Evolutionary conservation across 2,888 invertebrate genomes (phyloP).

Genomic region (Cerceris rybyensis): DNA sequence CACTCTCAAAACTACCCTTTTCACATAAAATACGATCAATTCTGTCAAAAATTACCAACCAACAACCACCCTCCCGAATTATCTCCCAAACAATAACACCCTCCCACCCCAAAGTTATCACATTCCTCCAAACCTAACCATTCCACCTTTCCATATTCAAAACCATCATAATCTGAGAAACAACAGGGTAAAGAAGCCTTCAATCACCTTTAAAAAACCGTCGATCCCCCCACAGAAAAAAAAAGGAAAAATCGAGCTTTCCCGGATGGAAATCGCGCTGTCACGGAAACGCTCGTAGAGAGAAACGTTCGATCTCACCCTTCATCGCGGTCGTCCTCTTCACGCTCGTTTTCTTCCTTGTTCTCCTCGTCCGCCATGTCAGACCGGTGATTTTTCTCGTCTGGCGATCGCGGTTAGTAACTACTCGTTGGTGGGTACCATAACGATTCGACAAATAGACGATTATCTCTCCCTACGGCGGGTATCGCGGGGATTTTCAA

Average conservation of each 20-base stretch:
- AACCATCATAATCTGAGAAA: too few species aligned
- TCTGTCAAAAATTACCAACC: too few species aligned
- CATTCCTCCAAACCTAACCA: too few species aligned
- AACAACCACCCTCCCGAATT: too few species aligned
- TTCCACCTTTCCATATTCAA: too few species aligned
- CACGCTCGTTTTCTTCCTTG: conserved; percentile 58
- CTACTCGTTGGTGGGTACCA: conserved; percentile 11
- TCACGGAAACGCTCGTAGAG: conserved; percentile 8
- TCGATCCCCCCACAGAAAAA: too few species aligned
- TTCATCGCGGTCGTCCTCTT: conserved; percentile 60
- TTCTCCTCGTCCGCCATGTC: conserved; percentile 68
- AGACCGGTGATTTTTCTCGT: neutral
- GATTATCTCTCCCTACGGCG: conserved; percentile 9
- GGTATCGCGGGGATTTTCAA: conserved; percentile 7
- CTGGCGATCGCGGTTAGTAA: neutral
- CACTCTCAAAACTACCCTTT: too few species aligned
- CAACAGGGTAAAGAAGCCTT: too few species aligned
- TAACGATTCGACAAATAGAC: neutral
- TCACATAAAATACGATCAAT: too few species aligned
- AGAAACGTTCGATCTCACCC: conserved; percentile 63
- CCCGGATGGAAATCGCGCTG: neutral
- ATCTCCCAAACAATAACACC: too few species aligned
- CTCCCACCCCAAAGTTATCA: too few species aligned
- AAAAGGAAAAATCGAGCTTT: neutral
- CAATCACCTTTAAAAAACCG: too few species aligned